Evolutionary conservation across 2,888 invertebrate genomes (phyloP).

Genomic region (Myopa testacea): DNA sequence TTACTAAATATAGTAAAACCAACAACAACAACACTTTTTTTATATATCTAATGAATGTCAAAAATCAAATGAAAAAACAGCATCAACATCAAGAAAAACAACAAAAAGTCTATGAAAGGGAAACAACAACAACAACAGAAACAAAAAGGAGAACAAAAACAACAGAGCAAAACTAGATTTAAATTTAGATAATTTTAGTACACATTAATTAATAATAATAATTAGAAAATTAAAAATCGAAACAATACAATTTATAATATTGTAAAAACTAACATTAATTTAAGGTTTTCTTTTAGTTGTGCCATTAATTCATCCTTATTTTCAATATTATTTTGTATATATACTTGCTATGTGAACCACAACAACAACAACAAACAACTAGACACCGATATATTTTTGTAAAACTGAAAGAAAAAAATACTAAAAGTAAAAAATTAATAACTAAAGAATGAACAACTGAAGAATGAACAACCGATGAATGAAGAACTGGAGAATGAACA

Average conservation of each 20-base stretch:
- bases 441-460: too few relatives aligned
- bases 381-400: slow-evolving; percentile 57
- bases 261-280: background rate
- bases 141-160: too few relatives aligned
- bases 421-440: background rate
- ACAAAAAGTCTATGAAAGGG: too few relatives aligned
- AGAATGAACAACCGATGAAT: too few relatives aligned
- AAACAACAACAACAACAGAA: too few relatives aligned
- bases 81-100: too few relatives aligned
- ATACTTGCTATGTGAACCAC: slow-evolving; percentile 10
- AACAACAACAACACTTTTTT: too few relatives aligned
- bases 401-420: background rate
- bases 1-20: too few relatives aligned
- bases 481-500: too few relatives aligned
- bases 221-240: background rate
- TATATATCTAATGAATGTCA: too few relatives aligned
- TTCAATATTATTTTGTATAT: background rate
- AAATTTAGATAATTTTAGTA: background rate
- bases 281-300: background rate
- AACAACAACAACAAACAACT: slow-evolving; percentile 38
- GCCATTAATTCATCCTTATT: background rate
- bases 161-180: background rate
- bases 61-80: too few relatives aligned
- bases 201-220: background rate
- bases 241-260: too few relatives aligned